Conservation (phyloP, 1,140 invertebrate species). For the Archegozetes longisetosus region DNA sequence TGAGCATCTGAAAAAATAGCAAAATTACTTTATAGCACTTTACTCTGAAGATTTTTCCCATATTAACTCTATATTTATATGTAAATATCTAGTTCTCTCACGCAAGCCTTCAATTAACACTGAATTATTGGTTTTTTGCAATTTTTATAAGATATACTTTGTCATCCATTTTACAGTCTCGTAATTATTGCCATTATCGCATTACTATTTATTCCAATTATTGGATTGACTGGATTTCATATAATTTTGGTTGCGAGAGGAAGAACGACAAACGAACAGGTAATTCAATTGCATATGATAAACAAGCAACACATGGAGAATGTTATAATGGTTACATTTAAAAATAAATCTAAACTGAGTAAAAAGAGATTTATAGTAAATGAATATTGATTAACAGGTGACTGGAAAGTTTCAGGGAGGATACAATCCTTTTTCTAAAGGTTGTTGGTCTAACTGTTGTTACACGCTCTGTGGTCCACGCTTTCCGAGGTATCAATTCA, state of each 20-base stretch:
- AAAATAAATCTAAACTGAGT: no score
- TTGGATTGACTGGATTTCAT: constrained; percentile 93
- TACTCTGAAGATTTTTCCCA: no score
- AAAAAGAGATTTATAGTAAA: no score
- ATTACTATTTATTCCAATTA: constrained; percentile 84
- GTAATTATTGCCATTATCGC: constrained; percentile 78
- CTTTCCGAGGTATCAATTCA: constrained; percentile 64
- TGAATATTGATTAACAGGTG: constrained; percentile 37
- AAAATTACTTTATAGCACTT: no score
- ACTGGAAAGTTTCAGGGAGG: constrained; percentile 95
- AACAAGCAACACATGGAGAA: neutral
- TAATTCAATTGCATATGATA: constrained; percentile 20
- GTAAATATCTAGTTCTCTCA: no score
- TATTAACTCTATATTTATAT: no score
- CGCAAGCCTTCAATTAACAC: no score
- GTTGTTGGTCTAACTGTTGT: constrained; percentile 84
- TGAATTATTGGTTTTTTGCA: no score
- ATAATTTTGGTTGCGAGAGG: constrained; percentile 88
- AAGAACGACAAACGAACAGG: constrained; percentile 99
- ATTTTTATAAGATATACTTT: constrained; percentile 4
- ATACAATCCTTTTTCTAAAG: constrained; percentile 88
- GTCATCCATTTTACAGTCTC: constrained; percentile 23
- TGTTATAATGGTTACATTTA: no score
- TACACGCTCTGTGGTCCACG: constrained; percentile 88
- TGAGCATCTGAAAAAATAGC: no score